A percentile compares a stretch with the other conserved stretches of the same genome.
Evolutionary conservation across 2,888 invertebrate genomes (phyloP).

Genomic region (Amblyjoppa fuscipennis): DNA sequence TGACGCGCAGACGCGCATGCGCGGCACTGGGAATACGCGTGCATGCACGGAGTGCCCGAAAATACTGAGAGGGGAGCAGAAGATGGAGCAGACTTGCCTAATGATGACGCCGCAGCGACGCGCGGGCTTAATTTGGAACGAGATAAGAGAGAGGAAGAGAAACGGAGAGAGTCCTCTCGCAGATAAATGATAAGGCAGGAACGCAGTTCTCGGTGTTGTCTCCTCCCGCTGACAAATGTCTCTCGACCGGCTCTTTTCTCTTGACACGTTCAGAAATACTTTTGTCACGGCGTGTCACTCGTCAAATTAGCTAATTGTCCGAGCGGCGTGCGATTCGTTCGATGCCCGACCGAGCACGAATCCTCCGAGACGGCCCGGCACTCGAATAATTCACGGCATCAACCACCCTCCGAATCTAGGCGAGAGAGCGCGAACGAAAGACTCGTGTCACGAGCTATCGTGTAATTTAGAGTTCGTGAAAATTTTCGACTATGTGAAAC

Average conservation of each 20-base stretch:
- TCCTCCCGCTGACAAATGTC: constrained; percentile 28
- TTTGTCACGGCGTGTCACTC: constrained; percentile 23
- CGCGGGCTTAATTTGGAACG: constrained; percentile 47
- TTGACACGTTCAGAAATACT: constrained; percentile 38
- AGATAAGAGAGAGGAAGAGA: background rate
- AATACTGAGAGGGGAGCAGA: constrained; percentile 43
- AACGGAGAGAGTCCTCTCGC: constrained; percentile 19
- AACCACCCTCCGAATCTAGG: background rate
- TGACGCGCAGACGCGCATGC: background rate
- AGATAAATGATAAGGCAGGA: constrained; percentile 58
- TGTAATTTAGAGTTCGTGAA: no score
- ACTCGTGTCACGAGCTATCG: no score
- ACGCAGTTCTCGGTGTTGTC: constrained; percentile 1
- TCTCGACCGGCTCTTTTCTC: constrained; percentile 24
- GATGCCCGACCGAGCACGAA: background rate
- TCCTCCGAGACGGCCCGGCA: background rate
- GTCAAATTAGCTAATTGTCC: constrained; percentile 44
- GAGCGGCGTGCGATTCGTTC: background rate
- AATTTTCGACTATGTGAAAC: no score
- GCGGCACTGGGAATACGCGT: background rate
- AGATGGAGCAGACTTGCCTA: constrained; percentile 23
- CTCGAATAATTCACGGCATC: background rate
- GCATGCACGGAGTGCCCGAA: constrained; percentile 16
- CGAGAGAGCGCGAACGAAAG: no score
- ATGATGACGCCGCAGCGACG: constrained; percentile 42